phyloP scores from a whole-genome alignment of 2,113 vertebrate genomes.

The Centropristis striata region DNA sequence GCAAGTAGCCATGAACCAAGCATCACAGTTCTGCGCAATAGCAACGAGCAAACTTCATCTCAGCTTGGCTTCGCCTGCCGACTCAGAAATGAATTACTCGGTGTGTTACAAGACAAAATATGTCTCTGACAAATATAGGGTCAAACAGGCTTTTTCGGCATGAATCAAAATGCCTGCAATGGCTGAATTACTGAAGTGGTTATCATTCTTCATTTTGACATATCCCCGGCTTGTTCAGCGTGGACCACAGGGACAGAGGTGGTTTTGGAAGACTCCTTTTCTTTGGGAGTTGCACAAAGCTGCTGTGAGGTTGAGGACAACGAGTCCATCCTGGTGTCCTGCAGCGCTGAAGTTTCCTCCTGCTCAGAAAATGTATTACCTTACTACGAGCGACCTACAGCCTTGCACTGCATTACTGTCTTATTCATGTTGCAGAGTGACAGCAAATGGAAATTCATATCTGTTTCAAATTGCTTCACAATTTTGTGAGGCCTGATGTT shows the following conservation, averaged over 20 bases:
- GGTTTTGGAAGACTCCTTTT: conserved; percentile 24
- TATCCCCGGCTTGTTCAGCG: background rate
- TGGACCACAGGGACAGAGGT: background rate
- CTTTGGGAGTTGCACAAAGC: conserved; percentile 22
- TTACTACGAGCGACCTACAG: conserved; percentile 19
- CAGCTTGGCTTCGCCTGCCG: conserved; percentile 10
- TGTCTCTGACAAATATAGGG: background rate
- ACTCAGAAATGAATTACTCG: background rate
- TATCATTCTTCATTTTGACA: conserved; percentile 21
- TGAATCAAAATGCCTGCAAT: conserved; percentile 14
- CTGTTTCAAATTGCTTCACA: conserved; percentile 39
- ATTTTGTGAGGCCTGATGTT: conserved; percentile 22
- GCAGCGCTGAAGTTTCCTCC: conserved; percentile 20
- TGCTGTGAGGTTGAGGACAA: conserved; percentile 29
- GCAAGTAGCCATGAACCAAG: conserved; percentile 29
- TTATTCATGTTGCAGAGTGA: conserved; percentile 25
- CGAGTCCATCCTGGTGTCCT: conserved; percentile 37
- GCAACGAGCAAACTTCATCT: conserved; percentile 31
- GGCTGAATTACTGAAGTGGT: background rate
- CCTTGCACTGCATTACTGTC: conserved; percentile 6
- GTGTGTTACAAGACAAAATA: conserved; percentile 10
- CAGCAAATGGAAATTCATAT: conserved; percentile 38
- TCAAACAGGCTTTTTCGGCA: background rate
- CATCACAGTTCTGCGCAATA: conserved; percentile 14
- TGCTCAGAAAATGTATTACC: conserved; percentile 37